Percentiles rank a stretch among this genome's conserved stretches.
These are phyloP conservation scores for Drosophila monieri DNA, from an alignment of 2,888 invertebrate species.

Conservation along the genomic window DNA sequence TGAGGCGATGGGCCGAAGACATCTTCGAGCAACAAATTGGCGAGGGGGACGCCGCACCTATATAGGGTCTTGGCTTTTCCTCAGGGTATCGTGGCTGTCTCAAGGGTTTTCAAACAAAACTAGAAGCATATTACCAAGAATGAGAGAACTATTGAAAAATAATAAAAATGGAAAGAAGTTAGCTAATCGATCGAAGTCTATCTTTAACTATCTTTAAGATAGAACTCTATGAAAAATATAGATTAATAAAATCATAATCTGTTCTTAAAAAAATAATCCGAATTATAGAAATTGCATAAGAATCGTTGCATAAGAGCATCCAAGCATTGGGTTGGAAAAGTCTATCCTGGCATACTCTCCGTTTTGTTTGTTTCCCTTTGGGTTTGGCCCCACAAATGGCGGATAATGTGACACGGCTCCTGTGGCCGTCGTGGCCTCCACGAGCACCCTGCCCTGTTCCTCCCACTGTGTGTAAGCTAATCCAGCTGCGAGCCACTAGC, in stretches of 20 bases:
- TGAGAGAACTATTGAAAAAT: neutral
- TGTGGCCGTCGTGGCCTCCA: slow-evolving; percentile 33
- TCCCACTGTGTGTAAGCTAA: slow-evolving; percentile 59
- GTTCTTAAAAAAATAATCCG: no score
- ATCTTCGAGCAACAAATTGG: slow-evolving; percentile 34
- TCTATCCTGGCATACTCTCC: neutral
- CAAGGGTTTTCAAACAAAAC: neutral
- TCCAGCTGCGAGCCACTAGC: slow-evolving; percentile 65
- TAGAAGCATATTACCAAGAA: neutral
- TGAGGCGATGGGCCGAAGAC: slow-evolving; percentile 19
- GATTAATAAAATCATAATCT: neutral
- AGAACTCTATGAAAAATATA: neutral
- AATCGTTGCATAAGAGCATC: slow-evolving; percentile 14
- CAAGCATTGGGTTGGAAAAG: neutral
- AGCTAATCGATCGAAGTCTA: no score
- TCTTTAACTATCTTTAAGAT: neutral
- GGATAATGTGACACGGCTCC: slow-evolving; percentile 47
- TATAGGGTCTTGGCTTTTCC: neutral
- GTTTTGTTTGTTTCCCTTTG: slow-evolving; percentile 29
- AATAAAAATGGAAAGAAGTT: neutral
- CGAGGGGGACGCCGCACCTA: slow-evolving; percentile 29
- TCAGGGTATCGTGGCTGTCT: neutral
- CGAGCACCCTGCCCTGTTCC: slow-evolving; percentile 28
- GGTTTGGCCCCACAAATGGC: slow-evolving; percentile 38
- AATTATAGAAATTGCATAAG: neutral